Base-by-base conservation (phyloP, 1,140 invertebrate genomes). In the Drosophila repletoides region DNA sequence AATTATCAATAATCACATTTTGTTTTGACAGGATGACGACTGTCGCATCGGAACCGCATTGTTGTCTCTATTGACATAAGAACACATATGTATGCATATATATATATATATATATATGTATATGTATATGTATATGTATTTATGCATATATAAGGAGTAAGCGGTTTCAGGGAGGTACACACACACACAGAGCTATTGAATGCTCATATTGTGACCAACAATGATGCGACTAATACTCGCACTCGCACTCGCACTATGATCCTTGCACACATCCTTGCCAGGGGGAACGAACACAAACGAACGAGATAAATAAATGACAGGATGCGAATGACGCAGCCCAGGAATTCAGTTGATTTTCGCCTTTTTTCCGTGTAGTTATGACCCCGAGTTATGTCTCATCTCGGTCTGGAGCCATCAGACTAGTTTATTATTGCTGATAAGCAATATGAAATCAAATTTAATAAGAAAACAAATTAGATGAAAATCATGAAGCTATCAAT, bases 1-100 rank as follows among this genome's bases (percentile, higher is more conserved):
- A 88, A 88, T 88, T 88, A 88, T 88, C 84, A 75, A 88, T 88
- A 88, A 88, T 88, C 84, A 84, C 84, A 88, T 80, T 88, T 81
- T 88, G 79, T 88, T 88, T 84, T 88, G 84, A 88, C 84, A 88
- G 83, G 76, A 87, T 81, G 73, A 76, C 64, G 69, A 75, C 76
- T 76, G 77, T 80, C 68, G 76, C 60, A 79, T 73, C 75, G 64
- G 69, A 77, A 66, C 77, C 68, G 77, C 77, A 76, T 83, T 83
- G 77, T 77, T 83, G 60, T 70, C 72, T 45, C 61, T 72, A 72
- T 76, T 72, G 75, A 72, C 64, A 68, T 48, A 71, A 56, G 53
- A 33, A 55, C 33, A 60, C 17, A 66, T 12, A 46, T 19, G 24
- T 14, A 17, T 14, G 56, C 22, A 48, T 10, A 65, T 22, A 59